These are phyloP conservation scores for Pseudomyrmex concolor DNA, from an alignment of 1,140 invertebrate genomes.

Conservation along the genomic window DNA sequence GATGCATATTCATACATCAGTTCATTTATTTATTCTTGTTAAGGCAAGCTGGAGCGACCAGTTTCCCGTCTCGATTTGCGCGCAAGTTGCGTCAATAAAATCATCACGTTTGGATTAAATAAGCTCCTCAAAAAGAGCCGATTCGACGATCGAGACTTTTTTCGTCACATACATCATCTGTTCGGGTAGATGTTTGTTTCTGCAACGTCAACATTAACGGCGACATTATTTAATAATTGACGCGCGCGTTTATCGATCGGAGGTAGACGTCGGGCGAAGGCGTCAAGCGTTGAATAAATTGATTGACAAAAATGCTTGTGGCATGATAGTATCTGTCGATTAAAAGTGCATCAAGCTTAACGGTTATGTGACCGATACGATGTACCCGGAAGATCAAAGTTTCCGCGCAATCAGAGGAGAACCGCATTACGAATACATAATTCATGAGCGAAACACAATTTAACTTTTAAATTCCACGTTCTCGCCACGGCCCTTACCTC, in stretches of 20 bases:
- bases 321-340: slow-evolving; percentile 40
- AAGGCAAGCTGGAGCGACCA: slow-evolving; percentile 3
- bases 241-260: not conserved
- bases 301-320: not conserved
- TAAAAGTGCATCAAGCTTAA: slow-evolving; percentile 65
- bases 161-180: not conserved
- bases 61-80: slow-evolving; percentile 2
- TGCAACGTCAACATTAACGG: not conserved
- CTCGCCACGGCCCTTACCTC: not conserved
- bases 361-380: slow-evolving; percentile 62
- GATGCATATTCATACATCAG: slow-evolving; percentile 56
- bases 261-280: slow-evolving; percentile 2
- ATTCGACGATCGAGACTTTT: not conserved
- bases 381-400: slow-evolving; percentile 68
- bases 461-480: slow-evolving; percentile 75
- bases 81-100: slow-evolving; percentile 24
- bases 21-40: slow-evolving; percentile 36
- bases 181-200: not conserved
- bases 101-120: slow-evolving; percentile 22
- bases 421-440: slow-evolving; percentile 66
- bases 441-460: slow-evolving; percentile 76
- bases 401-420: slow-evolving; percentile 60
- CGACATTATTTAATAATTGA: not conserved
- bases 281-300: not conserved
- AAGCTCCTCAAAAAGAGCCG: slow-evolving; percentile 3